These are phyloP conservation scores for Crocuta crocuta DNA, from an alignment of 2,113 vertebrate genomes.

Conservation along the genomic window DNA sequence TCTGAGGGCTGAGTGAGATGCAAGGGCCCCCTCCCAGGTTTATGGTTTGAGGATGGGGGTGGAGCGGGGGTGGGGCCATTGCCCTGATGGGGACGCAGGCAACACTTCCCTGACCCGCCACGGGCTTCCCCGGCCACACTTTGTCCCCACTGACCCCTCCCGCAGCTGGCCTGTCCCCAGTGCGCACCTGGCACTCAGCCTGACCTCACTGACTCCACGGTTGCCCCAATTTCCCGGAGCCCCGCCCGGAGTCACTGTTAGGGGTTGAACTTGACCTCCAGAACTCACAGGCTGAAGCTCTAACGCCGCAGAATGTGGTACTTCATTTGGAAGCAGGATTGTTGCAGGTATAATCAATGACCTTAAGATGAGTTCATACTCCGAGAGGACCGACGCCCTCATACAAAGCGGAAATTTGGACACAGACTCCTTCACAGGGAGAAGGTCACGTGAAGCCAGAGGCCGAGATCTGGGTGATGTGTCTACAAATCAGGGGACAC, in stretches of 20 bases:
- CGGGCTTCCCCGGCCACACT: not conserved
- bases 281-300: not conserved
- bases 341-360: not conserved
- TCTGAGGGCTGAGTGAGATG: not conserved
- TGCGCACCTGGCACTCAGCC: not conserved
- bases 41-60: not conserved
- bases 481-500: fast-evolving
- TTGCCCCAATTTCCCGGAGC: not conserved
- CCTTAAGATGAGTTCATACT: not conserved
- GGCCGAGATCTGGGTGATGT: fast-evolving
- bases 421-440: fast-evolving
- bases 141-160: not conserved
- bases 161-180: not conserved
- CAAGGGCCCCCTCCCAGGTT: not conserved
- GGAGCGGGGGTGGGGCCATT: not conserved
- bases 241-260: not conserved
- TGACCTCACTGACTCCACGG: not conserved
- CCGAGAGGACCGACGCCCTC: fast-evolving
- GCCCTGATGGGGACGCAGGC: fast-evolving
- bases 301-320: not conserved
- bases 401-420: not conserved
- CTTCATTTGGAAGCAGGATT: not conserved
- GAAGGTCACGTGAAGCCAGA: fast-evolving
- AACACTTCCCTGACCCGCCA: not conserved
- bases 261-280: fast-evolving